Evolutionary conservation across 2,797 vertebrate species (phyloP).

Genomic region (Amblyopsis hoosieri): DNA sequence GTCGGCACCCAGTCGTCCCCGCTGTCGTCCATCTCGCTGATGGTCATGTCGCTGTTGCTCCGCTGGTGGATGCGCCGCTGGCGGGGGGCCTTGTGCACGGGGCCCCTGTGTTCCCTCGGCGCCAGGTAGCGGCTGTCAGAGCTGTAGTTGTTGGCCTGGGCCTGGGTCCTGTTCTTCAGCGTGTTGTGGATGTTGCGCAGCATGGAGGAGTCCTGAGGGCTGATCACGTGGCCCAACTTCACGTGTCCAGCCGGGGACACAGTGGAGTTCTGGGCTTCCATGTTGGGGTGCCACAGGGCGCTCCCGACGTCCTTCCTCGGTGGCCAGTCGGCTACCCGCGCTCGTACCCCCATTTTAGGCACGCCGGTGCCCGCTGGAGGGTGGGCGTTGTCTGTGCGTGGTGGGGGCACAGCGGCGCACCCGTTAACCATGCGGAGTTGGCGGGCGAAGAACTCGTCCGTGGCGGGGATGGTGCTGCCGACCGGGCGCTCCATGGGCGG

Average conservation of each 20-base stretch:
- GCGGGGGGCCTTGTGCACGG: slow-evolving; percentile 83
- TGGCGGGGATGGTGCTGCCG: slow-evolving; percentile 85
- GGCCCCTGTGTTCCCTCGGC: slow-evolving; percentile 84
- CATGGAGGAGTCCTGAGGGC: slow-evolving; percentile 91
- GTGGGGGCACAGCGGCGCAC: slow-evolving; percentile 63
- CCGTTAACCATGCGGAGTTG: slow-evolving; percentile 91
- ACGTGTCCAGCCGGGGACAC: slow-evolving; percentile 78
- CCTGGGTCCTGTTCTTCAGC: slow-evolving; percentile 86
- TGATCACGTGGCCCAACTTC: slow-evolving; percentile 85
- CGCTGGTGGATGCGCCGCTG: slow-evolving; percentile 89
- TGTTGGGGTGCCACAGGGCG: slow-evolving; percentile 55
- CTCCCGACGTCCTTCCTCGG: slow-evolving; percentile 85
- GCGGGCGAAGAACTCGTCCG: slow-evolving; percentile 92
- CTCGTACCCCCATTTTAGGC: slow-evolving; percentile 97
- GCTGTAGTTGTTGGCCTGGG: slow-evolving; percentile 66
- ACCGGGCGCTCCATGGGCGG: slow-evolving; percentile 90
- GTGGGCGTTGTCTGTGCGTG: slow-evolving; percentile 86
- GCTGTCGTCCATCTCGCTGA: slow-evolving; percentile 95
- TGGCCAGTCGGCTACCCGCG: slow-evolving; percentile 96
- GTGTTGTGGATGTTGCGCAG: slow-evolving; percentile 93
- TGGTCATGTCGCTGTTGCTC: slow-evolving; percentile 96
- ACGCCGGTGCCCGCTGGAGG: slow-evolving; percentile 86
- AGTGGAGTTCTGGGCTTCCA: slow-evolving; percentile 58
- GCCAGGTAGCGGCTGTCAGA: slow-evolving; percentile 86
- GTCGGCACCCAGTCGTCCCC: slow-evolving; percentile 90